Evolutionary conservation across 2,888 invertebrate genomes (phyloP), one percentile per base, ranked within the genome.

Genomic region (Cephus pygmeus): DNA sequence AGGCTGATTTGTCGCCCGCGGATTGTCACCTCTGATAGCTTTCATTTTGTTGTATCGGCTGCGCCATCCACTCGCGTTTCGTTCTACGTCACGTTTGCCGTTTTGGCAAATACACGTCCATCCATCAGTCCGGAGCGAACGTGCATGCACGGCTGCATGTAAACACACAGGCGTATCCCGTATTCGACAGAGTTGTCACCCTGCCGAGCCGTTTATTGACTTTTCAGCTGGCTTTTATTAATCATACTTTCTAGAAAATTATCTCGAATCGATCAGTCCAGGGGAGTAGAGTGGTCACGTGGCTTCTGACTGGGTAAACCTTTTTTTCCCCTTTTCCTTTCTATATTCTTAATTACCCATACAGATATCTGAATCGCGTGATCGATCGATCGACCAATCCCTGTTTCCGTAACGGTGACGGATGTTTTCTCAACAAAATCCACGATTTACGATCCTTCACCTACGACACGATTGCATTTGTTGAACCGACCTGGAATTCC

Each of bases 1-100:
- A 90, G 87, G 87, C 88, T 89, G 90, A 91, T 91, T 91, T 89
- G 91, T 89, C 90, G 88, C 87, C 86, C 88, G 88, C 88, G 88
- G 86, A 90, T 90, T 88, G 90, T 90, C 90, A 90, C 88, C 89
- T 88, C 88, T 88, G 88, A 90, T 89, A 88, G 88, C 88, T 89
- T 89, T 90, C 87, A 87, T 88, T 89, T 88, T 86, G 88, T 88
- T 87, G 86, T 85, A 86, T 86, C 83, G 81, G 35, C 33, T 33
- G 30, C 68, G 68, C 68, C 75, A 30, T 68, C 31, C 34, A 31
- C 30, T 36, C 68, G 56, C 75, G 34, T 74, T n/a, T 34, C 71
- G 33, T 31, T 71, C 15, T 12, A 71, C 71, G 71, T 34, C 31
- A 56, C 56, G 71, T 34, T 71, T 34, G 31, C 71, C 71, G 71